Evolutionary conservation across 1,140 invertebrate species (phyloP), one percentile per base, ranked within the genome.

Genomic region (Papilio polytes): DNA sequence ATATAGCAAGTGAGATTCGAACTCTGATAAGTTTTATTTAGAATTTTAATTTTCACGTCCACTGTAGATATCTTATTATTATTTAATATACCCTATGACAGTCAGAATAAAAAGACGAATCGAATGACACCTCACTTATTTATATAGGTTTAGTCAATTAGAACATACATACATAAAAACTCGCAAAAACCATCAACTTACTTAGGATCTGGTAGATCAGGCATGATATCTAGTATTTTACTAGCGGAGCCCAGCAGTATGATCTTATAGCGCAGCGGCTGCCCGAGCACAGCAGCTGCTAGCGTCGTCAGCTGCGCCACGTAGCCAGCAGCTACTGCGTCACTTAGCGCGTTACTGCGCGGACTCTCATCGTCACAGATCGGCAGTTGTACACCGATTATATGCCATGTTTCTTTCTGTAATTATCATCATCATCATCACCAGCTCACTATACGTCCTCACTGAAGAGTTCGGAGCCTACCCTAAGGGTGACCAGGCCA

Each of bases 191-290:
- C 10, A 48, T 48, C 12, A 48, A 15, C 91, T 92, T 56, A 93
- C 93, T 94, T 93, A 0, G 93, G 93, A 80, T 93, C 90, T 9
- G 93, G 93, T 66, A 92, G 80, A 46, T 94, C 93, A 0, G 90
- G 88, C 0, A 89, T 91, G 0, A 92, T 84, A 77, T 95, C 95
- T 72, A 94, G 44, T 80, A 95, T 94, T 80, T 95, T 94, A 56
- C 88, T 93, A 7, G 94, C 88, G 0, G 93, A 94, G 0, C 94
- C 94, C 12, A 93, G 78, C 31, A 95, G 76, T 0, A 89, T 91
- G 20, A 95, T 89, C 46, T 89, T 89, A 80, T 95, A 95, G 2
- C 94, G 78, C n/a, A 95, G 74, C 8, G 95, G 95, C 78, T 91
- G 90, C 59, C 89, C 86, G 36, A 95, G 82, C 12, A 94, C 51